Evolutionary conservation across 2,888 invertebrate genomes (phyloP).

Genomic region (Dorcus hopei): DNA sequence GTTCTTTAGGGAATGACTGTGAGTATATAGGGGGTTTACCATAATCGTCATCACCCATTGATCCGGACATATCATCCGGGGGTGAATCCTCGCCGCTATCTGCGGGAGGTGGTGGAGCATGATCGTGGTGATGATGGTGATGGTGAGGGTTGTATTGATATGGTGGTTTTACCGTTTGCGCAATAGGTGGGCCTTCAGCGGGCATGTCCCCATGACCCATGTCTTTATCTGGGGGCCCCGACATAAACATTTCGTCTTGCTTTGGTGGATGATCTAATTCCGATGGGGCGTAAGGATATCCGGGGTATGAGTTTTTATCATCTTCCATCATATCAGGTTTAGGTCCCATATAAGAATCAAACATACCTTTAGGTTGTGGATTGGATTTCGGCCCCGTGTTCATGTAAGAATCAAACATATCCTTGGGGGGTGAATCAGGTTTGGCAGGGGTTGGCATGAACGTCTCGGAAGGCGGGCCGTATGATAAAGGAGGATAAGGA

Average conservation of each 20-base stretch:
- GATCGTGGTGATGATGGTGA: conserved; percentile 20
- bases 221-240: background rate
- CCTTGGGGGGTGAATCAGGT: background rate
- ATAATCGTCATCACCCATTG: conserved; percentile 7
- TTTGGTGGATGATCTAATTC: conserved; percentile 12
- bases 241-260: conserved; percentile 3
- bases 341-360: background rate
- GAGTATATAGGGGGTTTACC: conserved; percentile 22
- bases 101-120: conserved; percentile 12
- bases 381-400: conserved; percentile 1
- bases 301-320: conserved; percentile 1
- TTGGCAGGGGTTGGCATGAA: conserved; percentile 8
- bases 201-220: background rate
- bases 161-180: conserved; percentile 19
- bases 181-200: conserved; percentile 19
- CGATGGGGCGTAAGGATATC: conserved; percentile 17
- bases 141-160: conserved; percentile 22
- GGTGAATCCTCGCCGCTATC: conserved; percentile 12
- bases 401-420: background rate
- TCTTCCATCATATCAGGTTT: conserved; percentile 15
- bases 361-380: background rate
- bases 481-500: conserved; percentile 1
- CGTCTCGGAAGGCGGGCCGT: conserved; percentile 13
- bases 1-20: conserved; percentile 19
- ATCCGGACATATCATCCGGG: conserved; percentile 6